Conservation (phyloP, 2,888 invertebrate species). For the Invenusta paracnida region DNA sequence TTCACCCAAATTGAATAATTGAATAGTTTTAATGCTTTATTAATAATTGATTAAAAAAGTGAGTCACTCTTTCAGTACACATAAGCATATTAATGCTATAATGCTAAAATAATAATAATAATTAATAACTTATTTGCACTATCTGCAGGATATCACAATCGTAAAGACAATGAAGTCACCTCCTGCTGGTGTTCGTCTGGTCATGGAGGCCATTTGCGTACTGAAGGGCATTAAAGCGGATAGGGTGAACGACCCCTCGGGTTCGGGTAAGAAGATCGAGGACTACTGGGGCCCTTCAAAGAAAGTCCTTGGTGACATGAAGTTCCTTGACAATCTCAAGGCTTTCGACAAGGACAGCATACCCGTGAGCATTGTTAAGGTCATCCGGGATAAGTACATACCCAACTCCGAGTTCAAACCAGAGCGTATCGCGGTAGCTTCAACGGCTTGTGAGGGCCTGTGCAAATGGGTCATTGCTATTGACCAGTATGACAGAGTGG, state of each 20-base stretch:
- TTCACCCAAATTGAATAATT: too few species aligned
- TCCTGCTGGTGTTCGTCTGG: conserved; percentile 58
- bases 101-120: too few species aligned
- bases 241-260: conserved; percentile 59
- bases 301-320: conserved; percentile 60
- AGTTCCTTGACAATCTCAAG: conserved; percentile 58
- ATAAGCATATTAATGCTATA: too few species aligned
- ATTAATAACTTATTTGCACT: too few species aligned
- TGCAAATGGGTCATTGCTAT: conserved; percentile 61
- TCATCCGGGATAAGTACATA: conserved; percentile 60
- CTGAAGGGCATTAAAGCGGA: conserved; percentile 60
- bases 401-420: conserved; percentile 82
- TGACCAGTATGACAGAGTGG: conserved; percentile 61
- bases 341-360: conserved; percentile 61
- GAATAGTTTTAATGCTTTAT: too few species aligned
- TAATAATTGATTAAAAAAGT: not conserved
- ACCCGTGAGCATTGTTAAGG: conserved; percentile 54
- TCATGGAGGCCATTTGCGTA: conserved; percentile 61
- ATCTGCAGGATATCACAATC: conserved; percentile 60
- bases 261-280: conserved; percentile 60
- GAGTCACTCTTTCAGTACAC: too few species aligned
- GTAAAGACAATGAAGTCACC: conserved; percentile 61
- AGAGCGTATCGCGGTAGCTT: conserved; percentile 78
- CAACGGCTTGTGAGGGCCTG: conserved; percentile 79
- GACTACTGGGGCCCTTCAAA: conserved; percentile 61